These are phyloP conservation scores for Athene cunicularia DNA, from an alignment of 2,113 vertebrate genomes.

Conservation along the genomic window DNA sequence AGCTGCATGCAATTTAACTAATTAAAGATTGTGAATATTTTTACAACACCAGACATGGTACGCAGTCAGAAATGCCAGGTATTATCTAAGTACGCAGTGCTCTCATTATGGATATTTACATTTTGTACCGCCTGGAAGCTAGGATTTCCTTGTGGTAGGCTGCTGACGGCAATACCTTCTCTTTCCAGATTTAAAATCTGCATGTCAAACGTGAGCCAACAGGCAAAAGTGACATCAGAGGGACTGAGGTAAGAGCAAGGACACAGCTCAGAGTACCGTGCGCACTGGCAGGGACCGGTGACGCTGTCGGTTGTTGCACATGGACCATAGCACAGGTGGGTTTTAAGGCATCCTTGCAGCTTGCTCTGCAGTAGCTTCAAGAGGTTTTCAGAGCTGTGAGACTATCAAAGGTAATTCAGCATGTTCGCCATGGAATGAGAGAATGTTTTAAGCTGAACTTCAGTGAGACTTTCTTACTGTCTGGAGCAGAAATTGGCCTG, in stretches of 20 bases:
- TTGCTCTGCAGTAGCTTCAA: background rate
- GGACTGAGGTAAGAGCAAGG: background rate
- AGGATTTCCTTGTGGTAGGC: background rate
- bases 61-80: slow-evolving; percentile 22
- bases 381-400: background rate
- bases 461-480: background rate
- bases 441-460: background rate
- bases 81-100: background rate
- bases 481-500: slow-evolving; percentile 25
- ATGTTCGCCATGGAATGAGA: background rate
- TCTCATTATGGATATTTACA: slow-evolving; percentile 24
- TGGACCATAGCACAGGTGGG: background rate
- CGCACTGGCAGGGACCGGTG: accelerated
- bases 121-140: background rate
- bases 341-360: background rate
- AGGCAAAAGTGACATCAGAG: background rate
- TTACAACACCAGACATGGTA: background rate
- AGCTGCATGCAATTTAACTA: slow-evolving; percentile 29
- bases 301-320: background rate
- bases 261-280: accelerated
- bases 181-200: background rate
- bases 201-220: background rate
- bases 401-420: background rate
- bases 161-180: background rate
- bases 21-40: background rate